Percentiles rank a stretch among this genome's conserved stretches.
These are phyloP conservation scores for Apotomis turbidana DNA, from an alignment of 2,888 invertebrate genomes.

Conservation along the genomic window DNA sequence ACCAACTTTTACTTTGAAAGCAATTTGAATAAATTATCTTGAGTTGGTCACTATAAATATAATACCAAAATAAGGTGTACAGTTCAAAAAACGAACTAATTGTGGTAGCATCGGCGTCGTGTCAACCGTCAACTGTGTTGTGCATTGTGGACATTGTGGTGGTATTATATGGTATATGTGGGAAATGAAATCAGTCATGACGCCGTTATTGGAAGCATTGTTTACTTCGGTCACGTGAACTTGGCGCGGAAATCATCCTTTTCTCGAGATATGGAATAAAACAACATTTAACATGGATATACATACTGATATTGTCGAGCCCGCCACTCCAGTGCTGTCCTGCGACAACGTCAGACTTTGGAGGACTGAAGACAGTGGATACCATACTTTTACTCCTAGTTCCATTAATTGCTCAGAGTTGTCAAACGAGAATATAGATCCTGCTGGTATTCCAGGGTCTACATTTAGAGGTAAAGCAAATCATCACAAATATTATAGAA, in stretches of 20 bases:
- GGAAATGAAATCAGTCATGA: conserved; percentile 22
- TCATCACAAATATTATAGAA: conserved; percentile 54
- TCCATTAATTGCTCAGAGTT: conserved; percentile 67
- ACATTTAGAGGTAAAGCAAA: conserved; percentile 57
- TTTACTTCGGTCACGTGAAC: conserved; percentile 40
- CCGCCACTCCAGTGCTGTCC: conserved; percentile 61
- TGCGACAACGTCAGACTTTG: conserved; percentile 62
- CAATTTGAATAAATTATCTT: neutral
- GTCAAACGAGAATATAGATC: conserved; percentile 62
- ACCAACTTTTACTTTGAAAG: neutral
- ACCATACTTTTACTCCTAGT: conserved; percentile 73
- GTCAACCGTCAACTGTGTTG: conserved; percentile 25
- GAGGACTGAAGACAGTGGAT: conserved; percentile 76
- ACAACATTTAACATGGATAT: conserved; percentile 59
- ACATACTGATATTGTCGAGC: conserved; percentile 61
- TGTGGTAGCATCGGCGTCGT: conserved; percentile 28
- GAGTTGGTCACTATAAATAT: neutral
- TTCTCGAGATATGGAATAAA: conserved; percentile 15
- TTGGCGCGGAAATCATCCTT: conserved; percentile 34
- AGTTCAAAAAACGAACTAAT: conserved; percentile 18
- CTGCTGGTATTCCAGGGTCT: conserved; percentile 54
- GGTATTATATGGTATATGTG: conserved; percentile 18
- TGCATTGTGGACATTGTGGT: conserved; percentile 6
- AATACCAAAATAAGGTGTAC: neutral
- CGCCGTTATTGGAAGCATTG: conserved; percentile 21